Conservation (phyloP, 2,113 vertebrate species). For the Thymallus thymallus region DNA sequence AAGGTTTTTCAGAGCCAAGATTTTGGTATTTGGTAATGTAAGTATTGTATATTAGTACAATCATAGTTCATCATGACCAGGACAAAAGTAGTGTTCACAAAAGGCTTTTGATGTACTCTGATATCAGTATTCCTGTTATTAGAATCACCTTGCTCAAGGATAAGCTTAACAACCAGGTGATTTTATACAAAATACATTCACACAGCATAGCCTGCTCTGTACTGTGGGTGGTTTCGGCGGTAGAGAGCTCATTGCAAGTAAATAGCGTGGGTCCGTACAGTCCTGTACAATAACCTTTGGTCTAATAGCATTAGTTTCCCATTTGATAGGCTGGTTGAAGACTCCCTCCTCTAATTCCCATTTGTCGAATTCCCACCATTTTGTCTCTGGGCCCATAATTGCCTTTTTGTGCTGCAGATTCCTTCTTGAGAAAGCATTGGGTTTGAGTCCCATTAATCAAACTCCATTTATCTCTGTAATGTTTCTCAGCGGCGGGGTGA, state of each 20-base stretch:
- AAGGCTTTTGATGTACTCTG: too few relatives aligned
- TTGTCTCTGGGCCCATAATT: neutral
- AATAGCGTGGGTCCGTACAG: neutral
- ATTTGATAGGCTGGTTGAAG: neutral
- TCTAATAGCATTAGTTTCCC: neutral
- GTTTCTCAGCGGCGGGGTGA: neutral
- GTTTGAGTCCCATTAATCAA: constrained; percentile 27
- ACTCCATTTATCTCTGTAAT: constrained; percentile 22
- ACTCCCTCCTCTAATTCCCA: neutral
- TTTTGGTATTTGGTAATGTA: too few relatives aligned
- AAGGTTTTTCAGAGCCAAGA: too few relatives aligned
- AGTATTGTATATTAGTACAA: too few relatives aligned
- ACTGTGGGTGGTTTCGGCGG: neutral
- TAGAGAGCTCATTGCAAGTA: neutral
- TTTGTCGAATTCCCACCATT: neutral
- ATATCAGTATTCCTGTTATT: neutral
- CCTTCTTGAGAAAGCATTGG: constrained; percentile 14
- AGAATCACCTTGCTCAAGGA: neutral
- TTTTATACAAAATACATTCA: neutral
- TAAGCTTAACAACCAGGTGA: neutral
- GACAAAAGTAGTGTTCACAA: too few relatives aligned
- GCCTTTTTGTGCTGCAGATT: constrained; percentile 28
- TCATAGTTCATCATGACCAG: too few relatives aligned
- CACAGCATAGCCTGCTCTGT: neutral
- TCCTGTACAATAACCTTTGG: neutral